A percentile compares a stretch with the other conserved stretches of the same genome.
Evolutionary conservation across 2,113 vertebrate species (phyloP).

Genomic region (Seriola rivoliana): DNA sequence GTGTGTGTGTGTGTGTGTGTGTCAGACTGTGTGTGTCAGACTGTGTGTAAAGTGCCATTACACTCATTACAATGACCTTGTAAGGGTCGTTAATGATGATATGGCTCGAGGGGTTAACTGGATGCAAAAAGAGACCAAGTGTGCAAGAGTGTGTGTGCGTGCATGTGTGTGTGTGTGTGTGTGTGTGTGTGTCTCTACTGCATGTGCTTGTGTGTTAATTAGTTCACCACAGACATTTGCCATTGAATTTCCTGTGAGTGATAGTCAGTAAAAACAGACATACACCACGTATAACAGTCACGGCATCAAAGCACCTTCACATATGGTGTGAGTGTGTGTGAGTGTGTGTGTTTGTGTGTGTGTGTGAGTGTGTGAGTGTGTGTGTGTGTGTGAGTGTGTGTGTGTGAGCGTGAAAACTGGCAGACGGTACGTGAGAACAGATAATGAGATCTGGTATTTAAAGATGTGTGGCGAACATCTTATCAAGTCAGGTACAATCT

Average conservation of each 20-base stretch:
- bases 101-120: slow-evolving; percentile 27
- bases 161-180: background rate
- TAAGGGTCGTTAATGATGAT: slow-evolving; percentile 27
- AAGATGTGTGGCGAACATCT: slow-evolving; percentile 9
- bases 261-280: background rate
- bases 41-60: slow-evolving; percentile 13
- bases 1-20: background rate
- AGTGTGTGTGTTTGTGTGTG: background rate
- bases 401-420: slow-evolving; percentile 34
- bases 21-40: background rate
- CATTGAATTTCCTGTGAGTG: background rate
- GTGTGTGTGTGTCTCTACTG: background rate
- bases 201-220: background rate
- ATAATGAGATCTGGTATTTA: slow-evolving; percentile 39
- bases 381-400: background rate
- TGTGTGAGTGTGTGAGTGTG: background rate
- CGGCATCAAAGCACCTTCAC: slow-evolving; percentile 10
- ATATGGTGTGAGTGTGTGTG: background rate
- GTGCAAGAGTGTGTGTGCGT: background rate
- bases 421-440: slow-evolving; percentile 14
- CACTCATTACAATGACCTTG: slow-evolving; percentile 34
- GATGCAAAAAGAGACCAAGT: slow-evolving; percentile 11
- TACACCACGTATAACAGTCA: background rate
- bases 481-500: background rate
- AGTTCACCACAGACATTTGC: background rate